These are phyloP conservation scores for Actinemys pallida DNA, from an alignment of 2,113 vertebrate species.

Conservation along the genomic window DNA sequence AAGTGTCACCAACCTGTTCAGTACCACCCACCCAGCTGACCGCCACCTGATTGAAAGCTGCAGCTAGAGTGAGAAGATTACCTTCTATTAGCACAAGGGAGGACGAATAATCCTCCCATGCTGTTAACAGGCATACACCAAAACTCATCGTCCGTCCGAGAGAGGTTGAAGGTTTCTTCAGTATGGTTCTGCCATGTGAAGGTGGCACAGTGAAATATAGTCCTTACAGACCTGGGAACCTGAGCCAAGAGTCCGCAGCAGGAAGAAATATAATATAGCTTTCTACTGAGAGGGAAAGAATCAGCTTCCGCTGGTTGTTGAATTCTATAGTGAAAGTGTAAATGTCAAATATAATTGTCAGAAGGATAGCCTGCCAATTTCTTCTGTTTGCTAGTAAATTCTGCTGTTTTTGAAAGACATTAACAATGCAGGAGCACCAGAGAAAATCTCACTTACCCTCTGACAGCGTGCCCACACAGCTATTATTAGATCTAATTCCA, in stretches of 20 bases:
- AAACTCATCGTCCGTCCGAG: background rate
- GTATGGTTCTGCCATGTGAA: background rate
- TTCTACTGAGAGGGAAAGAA: background rate
- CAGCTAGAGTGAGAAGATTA: background rate
- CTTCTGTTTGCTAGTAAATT: background rate
- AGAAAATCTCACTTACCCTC: background rate
- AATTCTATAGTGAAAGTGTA: background rate
- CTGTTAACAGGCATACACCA: background rate
- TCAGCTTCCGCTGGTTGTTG: background rate
- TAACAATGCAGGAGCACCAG: background rate
- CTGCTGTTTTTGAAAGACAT: background rate
- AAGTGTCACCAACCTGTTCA: background rate
- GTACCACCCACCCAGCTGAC: background rate
- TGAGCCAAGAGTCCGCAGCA: background rate
- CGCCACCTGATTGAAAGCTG: background rate
- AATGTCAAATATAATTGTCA: background rate
- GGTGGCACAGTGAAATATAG: rapidly evolving
- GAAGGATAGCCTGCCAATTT: background rate
- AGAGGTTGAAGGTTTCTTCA: background rate
- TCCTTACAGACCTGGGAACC: background rate
- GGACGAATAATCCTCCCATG: too few species aligned
- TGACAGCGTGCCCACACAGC: background rate
- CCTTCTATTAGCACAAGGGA: background rate
- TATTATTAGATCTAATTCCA: background rate
- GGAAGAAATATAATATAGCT: background rate